Percentiles rank a stretch among this genome's conserved stretches.
These are phyloP conservation scores for Psococerastis gibbosa DNA, from an alignment of 2,888 invertebrate genomes.

Conservation along the genomic window DNA sequence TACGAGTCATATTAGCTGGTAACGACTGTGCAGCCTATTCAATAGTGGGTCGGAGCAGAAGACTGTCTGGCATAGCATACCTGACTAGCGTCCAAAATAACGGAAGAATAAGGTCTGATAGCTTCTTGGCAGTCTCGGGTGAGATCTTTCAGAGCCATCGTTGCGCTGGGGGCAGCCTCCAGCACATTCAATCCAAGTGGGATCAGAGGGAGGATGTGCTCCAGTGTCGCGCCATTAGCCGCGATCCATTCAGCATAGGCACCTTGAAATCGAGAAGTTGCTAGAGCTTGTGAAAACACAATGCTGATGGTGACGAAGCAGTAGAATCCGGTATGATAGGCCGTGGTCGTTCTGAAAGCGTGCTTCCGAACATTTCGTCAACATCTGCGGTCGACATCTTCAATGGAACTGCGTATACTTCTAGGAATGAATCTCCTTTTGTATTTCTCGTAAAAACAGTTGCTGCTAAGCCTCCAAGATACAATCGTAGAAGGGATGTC, in stretches of 20 bases:
- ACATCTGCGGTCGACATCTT: too few relatives aligned
- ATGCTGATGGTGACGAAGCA: too few relatives aligned
- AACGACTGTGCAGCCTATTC: neutral
- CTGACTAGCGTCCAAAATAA: constrained; percentile 52
- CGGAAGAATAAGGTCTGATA: constrained; percentile 54
- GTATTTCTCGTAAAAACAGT: constrained; percentile 1
- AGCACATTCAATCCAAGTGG: constrained; percentile 42
- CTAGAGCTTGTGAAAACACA: neutral
- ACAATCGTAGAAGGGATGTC: neutral
- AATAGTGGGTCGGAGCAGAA: neutral
- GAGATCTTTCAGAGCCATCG: constrained; percentile 75
- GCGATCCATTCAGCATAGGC: constrained; percentile 75
- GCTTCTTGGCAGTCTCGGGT: constrained; percentile 60
- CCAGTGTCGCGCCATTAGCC: constrained; percentile 45
- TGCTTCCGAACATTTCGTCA: too few relatives aligned
- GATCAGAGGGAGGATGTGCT: constrained; percentile 46
- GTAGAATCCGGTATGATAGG: too few relatives aligned
- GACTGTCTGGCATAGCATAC: constrained; percentile 21
- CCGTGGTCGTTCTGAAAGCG: too few relatives aligned
- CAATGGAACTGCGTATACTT: too few relatives aligned
- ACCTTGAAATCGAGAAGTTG: constrained; percentile 33
- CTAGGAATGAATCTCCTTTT: neutral
- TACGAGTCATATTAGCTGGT: too few relatives aligned
- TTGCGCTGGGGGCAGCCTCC: constrained; percentile 56
- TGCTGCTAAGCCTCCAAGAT: too few relatives aligned